Conservation (phyloP, 2,888 invertebrate genomes). For the Balanococcus diminutus region DNA sequence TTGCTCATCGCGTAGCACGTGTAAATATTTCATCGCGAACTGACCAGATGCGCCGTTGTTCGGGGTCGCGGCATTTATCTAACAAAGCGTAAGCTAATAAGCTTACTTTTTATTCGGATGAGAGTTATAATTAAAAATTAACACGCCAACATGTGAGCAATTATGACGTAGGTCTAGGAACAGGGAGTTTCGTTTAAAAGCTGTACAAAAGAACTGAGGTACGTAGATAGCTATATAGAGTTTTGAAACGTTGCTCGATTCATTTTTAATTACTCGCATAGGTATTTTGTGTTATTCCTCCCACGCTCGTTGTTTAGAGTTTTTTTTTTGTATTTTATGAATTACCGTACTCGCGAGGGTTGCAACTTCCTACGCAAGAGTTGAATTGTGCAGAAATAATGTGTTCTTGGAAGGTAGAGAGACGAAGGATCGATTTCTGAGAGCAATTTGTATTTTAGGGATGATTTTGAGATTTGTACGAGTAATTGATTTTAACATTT, state of each 20-base stretch:
- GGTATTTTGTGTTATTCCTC: background rate
- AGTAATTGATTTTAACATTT: too few relatives aligned
- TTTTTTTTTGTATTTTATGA: too few relatives aligned
- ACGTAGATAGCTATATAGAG: background rate
- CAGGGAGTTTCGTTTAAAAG: too few relatives aligned
- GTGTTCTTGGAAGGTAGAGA: too few relatives aligned
- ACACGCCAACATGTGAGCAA: slow-evolving; percentile 7
- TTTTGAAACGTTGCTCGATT: background rate
- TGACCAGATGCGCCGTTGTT: background rate
- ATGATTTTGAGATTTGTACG: too few relatives aligned
- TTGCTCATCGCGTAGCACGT: background rate
- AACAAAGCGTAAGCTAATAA: slow-evolving; percentile 22
- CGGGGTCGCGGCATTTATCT: background rate
- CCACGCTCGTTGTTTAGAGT: background rate
- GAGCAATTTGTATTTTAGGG: too few relatives aligned
- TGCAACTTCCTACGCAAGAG: background rate
- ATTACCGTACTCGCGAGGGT: background rate
- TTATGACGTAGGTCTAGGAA: slow-evolving; percentile 9
- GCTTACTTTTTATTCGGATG: slow-evolving; percentile 16
- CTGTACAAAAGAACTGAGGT: background rate
- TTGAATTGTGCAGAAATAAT: background rate
- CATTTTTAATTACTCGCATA: background rate
- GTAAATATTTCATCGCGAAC: slow-evolving; percentile 12
- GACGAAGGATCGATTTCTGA: background rate
- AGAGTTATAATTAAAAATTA: slow-evolving; percentile 13